Percentiles rank a stretch among this genome's conserved stretches.
Evolutionary conservation across 2,888 invertebrate species (phyloP).

Genomic region (Linnaemya vulpina): DNA sequence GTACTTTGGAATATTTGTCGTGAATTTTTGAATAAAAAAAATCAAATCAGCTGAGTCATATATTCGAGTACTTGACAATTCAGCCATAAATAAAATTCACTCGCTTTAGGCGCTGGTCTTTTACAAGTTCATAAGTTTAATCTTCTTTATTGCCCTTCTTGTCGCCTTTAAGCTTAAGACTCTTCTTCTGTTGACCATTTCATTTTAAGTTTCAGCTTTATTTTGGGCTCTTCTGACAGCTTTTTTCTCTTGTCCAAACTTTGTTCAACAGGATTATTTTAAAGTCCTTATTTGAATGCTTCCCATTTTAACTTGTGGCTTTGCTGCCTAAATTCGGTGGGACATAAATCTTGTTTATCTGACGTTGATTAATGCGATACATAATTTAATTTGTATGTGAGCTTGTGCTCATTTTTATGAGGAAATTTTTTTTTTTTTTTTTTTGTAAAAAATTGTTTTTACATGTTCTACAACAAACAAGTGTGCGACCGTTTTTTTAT

Average conservation of each 20-base stretch:
- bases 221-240: conserved; percentile 14
- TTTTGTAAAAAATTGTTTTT: not conserved
- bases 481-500: too few species aligned
- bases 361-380: conserved; percentile 37
- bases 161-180: not conserved
- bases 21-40: too few species aligned
- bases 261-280: conserved; percentile 1
- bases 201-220: not conserved
- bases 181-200: not conserved
- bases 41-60: too few species aligned
- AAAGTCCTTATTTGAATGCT: not conserved
- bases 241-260: conserved; percentile 10
- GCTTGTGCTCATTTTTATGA: not conserved
- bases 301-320: not conserved
- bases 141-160: not conserved
- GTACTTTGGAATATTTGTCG: too few species aligned
- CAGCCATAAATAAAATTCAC: not conserved
- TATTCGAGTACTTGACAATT: not conserved
- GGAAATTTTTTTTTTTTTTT: not conserved
- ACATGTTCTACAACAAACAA: too few species aligned
- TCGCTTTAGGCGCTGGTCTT: not conserved
- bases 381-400: conserved; percentile 29
- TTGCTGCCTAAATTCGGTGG: conserved; percentile 9
- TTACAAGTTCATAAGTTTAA: not conserved
- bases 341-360: conserved; percentile 46